These are phyloP conservation scores for Osmoderma eremita DNA, from an alignment of 2,888 invertebrate genomes.

Conservation along the genomic window DNA sequence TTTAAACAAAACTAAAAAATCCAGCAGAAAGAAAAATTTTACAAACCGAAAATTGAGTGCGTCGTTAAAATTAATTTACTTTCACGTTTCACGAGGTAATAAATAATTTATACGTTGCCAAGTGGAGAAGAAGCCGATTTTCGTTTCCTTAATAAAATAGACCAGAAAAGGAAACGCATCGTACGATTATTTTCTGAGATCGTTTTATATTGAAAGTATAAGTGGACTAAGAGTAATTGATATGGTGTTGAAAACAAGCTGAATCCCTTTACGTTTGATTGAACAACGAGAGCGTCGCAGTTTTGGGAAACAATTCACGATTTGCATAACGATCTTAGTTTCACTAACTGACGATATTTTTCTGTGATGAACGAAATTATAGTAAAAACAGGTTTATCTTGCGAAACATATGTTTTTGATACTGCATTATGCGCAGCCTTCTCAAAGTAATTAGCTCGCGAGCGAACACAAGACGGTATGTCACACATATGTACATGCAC, in stretches of 20 bases:
- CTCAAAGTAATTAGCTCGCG: conserved; percentile 17
- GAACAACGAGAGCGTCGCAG: conserved; percentile 22
- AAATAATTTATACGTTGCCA: conserved; percentile 3
- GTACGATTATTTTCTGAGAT: conserved; percentile 7
- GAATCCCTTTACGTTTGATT: conserved; percentile 11
- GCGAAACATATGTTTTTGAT: conserved; percentile 34
- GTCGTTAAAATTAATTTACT: conserved; percentile 6
- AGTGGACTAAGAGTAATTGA: conserved; percentile 12
- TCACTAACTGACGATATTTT: conserved; percentile 7
- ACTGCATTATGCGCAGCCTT: conserved; percentile 17
- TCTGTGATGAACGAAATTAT: conserved; percentile 10
- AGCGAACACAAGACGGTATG: conserved; percentile 8
- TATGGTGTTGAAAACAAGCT: neutral
- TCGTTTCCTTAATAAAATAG: neutral
- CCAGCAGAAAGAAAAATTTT: neutral
- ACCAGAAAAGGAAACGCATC: neutral
- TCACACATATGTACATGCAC: neutral
- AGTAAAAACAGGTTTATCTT: conserved; percentile 30
- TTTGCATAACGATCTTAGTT: neutral
- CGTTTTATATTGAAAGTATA: conserved; percentile 18
- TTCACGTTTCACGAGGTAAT: conserved; percentile 1
- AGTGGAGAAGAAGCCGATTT: neutral
- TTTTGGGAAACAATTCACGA: conserved; percentile 7
- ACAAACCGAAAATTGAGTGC: neutral
- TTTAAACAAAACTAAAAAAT: no score